phyloP scores from a whole-genome alignment of 2,888 invertebrate species.

The Gryllus longicercus region DNA sequence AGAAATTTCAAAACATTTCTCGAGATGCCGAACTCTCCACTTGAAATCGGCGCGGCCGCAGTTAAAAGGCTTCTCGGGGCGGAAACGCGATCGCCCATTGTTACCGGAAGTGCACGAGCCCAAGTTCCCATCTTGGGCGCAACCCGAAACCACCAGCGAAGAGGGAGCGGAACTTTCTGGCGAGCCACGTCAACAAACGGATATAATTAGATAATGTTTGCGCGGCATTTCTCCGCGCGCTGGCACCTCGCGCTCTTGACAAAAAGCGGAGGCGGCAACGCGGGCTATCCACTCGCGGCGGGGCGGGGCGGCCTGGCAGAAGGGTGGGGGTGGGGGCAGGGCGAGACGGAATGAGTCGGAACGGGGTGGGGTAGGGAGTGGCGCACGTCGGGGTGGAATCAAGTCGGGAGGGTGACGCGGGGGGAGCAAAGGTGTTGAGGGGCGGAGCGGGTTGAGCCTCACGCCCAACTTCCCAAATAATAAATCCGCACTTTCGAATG shows the following conservation, averaged over 20 bases:
- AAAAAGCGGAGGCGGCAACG: neutral
- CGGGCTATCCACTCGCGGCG: too few relatives aligned
- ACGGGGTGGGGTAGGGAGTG: too few relatives aligned
- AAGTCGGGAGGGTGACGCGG: too few relatives aligned
- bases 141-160: neutral
- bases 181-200: neutral
- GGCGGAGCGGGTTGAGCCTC: too few relatives aligned
- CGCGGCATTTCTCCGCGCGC: neutral
- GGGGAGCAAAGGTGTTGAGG: too few relatives aligned
- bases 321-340: too few relatives aligned
- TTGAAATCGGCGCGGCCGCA: neutral
- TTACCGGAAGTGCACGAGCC: slow-evolving; percentile 17
- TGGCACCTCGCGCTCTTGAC: neutral
- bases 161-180: neutral
- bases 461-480: too few relatives aligned
- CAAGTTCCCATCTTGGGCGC: neutral
- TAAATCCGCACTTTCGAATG: too few relatives aligned
- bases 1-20: slow-evolving; percentile 1
- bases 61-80: slow-evolving; percentile 1
- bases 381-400: too few relatives aligned
- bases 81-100: slow-evolving; percentile 1
- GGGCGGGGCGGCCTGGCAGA: too few relatives aligned
- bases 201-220: slow-evolving; percentile 7
- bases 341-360: too few relatives aligned
- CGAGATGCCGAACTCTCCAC: neutral